Evolutionary conservation across 2,113 vertebrate species (phyloP).

Genomic region (Bujurquina vittata): DNA sequence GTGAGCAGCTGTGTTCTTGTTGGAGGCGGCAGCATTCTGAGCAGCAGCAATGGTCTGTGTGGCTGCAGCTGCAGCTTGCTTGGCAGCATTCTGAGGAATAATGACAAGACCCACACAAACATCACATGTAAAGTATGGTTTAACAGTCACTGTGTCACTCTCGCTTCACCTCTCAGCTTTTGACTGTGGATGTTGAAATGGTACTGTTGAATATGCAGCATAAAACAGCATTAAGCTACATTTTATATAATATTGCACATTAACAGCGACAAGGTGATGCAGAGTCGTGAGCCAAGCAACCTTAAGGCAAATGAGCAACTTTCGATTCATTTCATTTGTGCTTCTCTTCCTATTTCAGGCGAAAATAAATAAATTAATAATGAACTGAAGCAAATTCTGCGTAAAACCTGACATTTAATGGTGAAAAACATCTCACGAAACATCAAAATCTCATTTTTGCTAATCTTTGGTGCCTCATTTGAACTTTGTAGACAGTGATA

Average conservation of each 20-base stretch:
- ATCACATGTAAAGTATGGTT: slow-evolving; percentile 4
- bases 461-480: background rate
- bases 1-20: slow-evolving; percentile 95
- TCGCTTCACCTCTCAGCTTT: background rate
- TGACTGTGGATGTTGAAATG: background rate
- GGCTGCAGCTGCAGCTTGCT: slow-evolving; percentile 95
- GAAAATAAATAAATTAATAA: background rate
- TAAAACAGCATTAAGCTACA: background rate
- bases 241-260: no score
- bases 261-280: background rate
- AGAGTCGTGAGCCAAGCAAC: background rate
- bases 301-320: background rate
- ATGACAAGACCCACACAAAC: background rate
- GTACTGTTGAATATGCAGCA: background rate
- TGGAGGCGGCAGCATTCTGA: slow-evolving; percentile 94
- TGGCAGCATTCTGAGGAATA: slow-evolving; percentile 89
- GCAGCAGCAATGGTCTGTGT: slow-evolving; percentile 98
- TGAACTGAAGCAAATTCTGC: background rate
- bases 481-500: background rate
- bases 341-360: background rate
- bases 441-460: background rate
- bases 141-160: background rate
- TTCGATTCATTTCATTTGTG: background rate
- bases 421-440: background rate
- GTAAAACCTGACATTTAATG: background rate